phyloP scores from a whole-genome alignment of 1,140 invertebrate species.

The Drosophila watanabei region DNA sequence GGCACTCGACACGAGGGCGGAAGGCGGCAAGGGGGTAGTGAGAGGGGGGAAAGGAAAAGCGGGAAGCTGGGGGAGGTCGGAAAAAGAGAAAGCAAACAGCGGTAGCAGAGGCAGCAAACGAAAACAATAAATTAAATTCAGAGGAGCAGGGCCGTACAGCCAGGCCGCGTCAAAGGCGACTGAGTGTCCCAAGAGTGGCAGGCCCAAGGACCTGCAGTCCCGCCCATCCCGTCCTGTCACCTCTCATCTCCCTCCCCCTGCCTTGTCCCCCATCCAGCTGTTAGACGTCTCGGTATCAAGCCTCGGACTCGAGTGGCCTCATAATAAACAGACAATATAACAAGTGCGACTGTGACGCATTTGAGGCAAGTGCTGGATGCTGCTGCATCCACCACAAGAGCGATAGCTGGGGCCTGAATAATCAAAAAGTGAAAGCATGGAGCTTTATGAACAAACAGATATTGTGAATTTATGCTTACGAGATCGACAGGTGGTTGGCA shows the following conservation, averaged over 20 bases:
- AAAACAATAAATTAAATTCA: conserved; percentile 84
- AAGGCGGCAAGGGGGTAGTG: neutral
- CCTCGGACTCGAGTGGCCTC: conserved; percentile 66
- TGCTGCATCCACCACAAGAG: conserved; percentile 17
- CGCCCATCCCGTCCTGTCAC: conserved; percentile 32
- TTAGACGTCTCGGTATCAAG: conserved; percentile 51
- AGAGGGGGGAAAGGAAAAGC: neutral
- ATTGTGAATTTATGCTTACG: conserved; percentile 11
- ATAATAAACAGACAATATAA: conserved; percentile 67
- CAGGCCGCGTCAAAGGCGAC: conserved; percentile 67
- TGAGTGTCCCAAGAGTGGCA: conserved; percentile 44
- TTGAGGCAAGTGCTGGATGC: conserved; percentile 21
- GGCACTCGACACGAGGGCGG: conserved; percentile 59
- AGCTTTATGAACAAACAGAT: conserved; percentile 3
- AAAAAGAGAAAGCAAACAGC: conserved; percentile 21
- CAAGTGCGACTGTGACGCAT: conserved; percentile 65
- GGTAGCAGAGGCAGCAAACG: conserved; percentile 42
- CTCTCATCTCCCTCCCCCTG: neutral
- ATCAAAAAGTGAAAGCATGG: neutral
- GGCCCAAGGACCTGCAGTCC: conserved; percentile 56
- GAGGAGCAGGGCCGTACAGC: conserved; percentile 41
- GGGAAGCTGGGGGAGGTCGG: neutral
- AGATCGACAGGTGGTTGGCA: conserved; percentile 25
- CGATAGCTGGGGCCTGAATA: conserved; percentile 19
- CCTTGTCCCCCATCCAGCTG: neutral